phyloP scores from a whole-genome alignment of 2,113 vertebrate species.

The Patagioenas fasciata region DNA sequence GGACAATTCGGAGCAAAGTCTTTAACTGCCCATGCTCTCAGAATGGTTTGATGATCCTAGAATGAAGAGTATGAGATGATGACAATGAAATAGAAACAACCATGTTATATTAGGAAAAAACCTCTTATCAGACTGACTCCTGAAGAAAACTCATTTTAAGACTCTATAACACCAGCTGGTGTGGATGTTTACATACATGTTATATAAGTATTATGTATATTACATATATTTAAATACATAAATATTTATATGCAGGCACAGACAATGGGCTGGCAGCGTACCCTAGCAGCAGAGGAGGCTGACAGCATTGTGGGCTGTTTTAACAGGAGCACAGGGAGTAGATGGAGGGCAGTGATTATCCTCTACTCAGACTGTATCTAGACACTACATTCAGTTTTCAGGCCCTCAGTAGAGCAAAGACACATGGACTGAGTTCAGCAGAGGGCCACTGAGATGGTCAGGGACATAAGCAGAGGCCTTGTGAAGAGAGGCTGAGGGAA shows the following conservation, averaged over 20 bases:
- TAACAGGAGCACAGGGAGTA: not conserved
- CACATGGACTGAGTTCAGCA: not conserved
- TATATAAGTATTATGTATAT: not conserved
- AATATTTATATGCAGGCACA: not conserved
- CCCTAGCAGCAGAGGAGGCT: not conserved
- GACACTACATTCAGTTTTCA: not conserved
- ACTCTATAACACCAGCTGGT: not conserved
- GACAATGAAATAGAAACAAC: not conserved
- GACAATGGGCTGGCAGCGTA: not conserved
- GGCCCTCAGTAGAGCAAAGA: not conserved
- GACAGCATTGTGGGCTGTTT: not conserved
- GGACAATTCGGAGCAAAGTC: slow-evolving; percentile 97
- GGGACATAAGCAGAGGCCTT: not conserved
- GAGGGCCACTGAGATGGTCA: not conserved
- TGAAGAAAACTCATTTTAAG: not conserved
- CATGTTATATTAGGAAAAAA: not conserved
- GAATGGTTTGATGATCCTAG: slow-evolving; percentile 96
- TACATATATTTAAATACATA: not conserved
- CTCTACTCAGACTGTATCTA: not conserved
- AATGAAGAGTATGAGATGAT: not conserved
- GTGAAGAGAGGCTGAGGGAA: not conserved
- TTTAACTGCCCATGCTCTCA: slow-evolving; percentile 97
- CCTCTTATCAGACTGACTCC: not conserved
- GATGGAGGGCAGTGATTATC: not conserved
- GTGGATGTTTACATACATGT: not conserved